Base-by-base conservation (phyloP, 2,888 invertebrate genomes). In the Kuschelorhynchus macadamiae region DNA sequence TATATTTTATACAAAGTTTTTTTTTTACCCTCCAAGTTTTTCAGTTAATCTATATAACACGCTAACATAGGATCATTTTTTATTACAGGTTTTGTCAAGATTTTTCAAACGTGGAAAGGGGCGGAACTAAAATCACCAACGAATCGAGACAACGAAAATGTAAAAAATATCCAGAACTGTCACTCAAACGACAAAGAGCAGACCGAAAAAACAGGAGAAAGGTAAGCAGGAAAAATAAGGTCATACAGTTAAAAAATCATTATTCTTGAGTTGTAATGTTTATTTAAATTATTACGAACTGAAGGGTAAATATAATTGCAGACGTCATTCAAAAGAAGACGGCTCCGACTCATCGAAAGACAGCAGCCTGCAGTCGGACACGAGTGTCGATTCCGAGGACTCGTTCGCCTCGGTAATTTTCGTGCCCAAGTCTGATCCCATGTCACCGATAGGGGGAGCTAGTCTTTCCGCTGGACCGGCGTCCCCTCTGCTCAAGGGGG, bases 321-420 rank as follows among this genome's bases (percentile, higher is more conserved):
- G 95, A 62, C 87, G 94, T 56, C 90, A 91, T 77, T 95, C 95
- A 0, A 89, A 90, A 72, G 95, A 95, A 82, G 95, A 95, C 76
- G 95, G 95, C 11, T 95, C 95, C 0, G 94, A 94, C 80, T 93
- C 93, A 4, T 93, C 93, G 1, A 94, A 94, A 83, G 94, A 94
- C 76, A 93, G 94, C 81, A 95, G 95, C 81, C 87, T 96, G 66
- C 96, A 96, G 83, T 95, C 95, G 81, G 96, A 96, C 80, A 96
- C 96, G 0, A 95, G 95, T 84, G 93, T 96, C 32, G 96, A 96
- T 82, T 95, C 95, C 0, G 96, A 96, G 82, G 96, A 96, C 79
- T 95, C 95, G 82, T 95, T 96, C 79, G 95, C 95, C 64, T 95
- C 95, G 71, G 96, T 96, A 46, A 96, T 96, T 79, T 95, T 92